phyloP scores from a whole-genome alignment of 2,113 vertebrate species.

The Clarias macrocephalus region DNA sequence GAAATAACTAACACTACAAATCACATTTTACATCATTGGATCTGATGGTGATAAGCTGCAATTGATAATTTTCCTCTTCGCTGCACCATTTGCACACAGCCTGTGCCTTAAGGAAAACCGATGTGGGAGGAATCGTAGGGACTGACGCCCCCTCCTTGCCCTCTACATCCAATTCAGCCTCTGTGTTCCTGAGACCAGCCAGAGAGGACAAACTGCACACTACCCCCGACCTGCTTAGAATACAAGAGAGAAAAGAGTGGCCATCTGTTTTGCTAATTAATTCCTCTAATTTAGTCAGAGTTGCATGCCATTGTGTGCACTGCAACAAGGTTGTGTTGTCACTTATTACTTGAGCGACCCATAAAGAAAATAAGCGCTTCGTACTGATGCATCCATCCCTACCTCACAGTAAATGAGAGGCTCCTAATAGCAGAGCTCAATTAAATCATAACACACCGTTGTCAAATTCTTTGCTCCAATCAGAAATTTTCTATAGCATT shows the following conservation, averaged over 20 bases:
- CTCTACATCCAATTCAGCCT: background rate
- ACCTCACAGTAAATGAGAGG: too few species aligned
- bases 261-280: conserved; percentile 57
- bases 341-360: background rate
- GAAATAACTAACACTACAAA: background rate
- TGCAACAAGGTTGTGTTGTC: background rate
- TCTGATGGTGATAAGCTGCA: background rate
- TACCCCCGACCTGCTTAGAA: conserved; percentile 25
- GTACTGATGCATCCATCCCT: background rate
- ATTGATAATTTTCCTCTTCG: background rate
- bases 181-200: background rate
- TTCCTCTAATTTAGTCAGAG: conserved; percentile 6
- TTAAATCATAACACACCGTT: background rate
- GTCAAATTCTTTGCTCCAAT: background rate
- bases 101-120: background rate
- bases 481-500: background rate
- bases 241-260: conserved; percentile 40
- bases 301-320: background rate
- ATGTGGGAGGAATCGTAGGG: background rate
- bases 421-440: background rate
- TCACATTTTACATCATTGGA: background rate
- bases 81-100: background rate
- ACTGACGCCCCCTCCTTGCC: conserved; percentile 1
- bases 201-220: conserved; percentile 57
- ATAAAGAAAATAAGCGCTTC: background rate